A percentile compares a stretch with the other conserved stretches of the same genome.
Conservation (phyloP, 1,140 invertebrate species). For the Drosophila lacteicornis region DNA sequence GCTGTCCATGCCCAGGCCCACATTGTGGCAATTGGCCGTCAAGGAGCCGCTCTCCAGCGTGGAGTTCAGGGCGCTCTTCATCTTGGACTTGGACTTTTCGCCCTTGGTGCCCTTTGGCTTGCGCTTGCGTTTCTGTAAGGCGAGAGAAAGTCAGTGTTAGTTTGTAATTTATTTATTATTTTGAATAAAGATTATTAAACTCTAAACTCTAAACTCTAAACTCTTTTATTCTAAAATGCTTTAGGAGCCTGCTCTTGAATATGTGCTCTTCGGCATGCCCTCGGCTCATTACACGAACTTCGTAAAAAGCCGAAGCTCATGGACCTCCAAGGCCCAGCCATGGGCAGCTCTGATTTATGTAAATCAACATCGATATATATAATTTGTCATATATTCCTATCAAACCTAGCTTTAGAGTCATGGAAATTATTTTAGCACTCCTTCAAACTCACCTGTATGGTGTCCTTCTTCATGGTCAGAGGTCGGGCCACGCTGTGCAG, state of each 20-base stretch:
- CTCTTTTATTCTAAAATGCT: too few species aligned
- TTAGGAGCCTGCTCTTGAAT: too few species aligned
- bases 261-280: too few species aligned
- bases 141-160: slow-evolving; percentile 45
- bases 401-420: neutral
- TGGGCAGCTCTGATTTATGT: too few species aligned
- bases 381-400: too few species aligned
- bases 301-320: too few species aligned
- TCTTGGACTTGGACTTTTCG: slow-evolving; percentile 67
- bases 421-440: neutral
- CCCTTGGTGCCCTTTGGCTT: slow-evolving; percentile 90
- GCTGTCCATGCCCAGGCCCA: slow-evolving; percentile 34
- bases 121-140: slow-evolving; percentile 92
- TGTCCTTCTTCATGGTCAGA: slow-evolving; percentile 97
- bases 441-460: slow-evolving; percentile 89
- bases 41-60: slow-evolving; percentile 36
- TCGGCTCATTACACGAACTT: neutral
- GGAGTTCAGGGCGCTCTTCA: slow-evolving; percentile 33
- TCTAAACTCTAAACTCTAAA: neutral
- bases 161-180: neutral
- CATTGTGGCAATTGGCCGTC: slow-evolving; percentile 36
- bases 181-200: neutral
- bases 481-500: slow-evolving; percentile 95
- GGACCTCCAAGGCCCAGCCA: too few species aligned
- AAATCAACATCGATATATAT: too few species aligned